Base-by-base conservation (phyloP, 2,113 vertebrate genomes). In the Rallus limicola region DNA sequence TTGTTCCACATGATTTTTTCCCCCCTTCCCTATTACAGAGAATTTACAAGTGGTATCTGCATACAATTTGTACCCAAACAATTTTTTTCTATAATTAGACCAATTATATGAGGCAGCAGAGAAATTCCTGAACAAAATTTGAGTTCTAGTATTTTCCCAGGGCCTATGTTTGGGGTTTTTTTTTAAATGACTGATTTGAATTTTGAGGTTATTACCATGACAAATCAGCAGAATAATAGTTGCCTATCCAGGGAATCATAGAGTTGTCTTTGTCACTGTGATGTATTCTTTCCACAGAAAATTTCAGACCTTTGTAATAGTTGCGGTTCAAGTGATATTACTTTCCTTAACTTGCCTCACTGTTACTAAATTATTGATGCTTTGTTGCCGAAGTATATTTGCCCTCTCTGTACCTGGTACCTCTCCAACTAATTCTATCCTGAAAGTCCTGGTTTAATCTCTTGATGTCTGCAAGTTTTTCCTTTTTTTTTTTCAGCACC, bases 301-400 rank as follows among this genome's bases (percentile, higher is more conserved):
- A 76, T 38, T 72, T 79, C 40, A 70, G n/a, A 38, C 6, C 2
- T 71, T 38, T 1, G 0, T 20, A 34, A 42, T 16, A n/a, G 7
- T 65, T 88, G 78, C 40, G 25, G 26, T 63, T 76, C n/a, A 42
- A 34, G 17, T 53, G 19, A 6, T 16, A 23, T 14, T 71, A 19
- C 50, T 81, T 85, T 68, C 21, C 26, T 63, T 76, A 88, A 17
- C 14, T 42, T 77, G 14, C 15, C 68, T 71, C 17, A 38, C 29
- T 81, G 2, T 75, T 90, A 33, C 34, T 8, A 50, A 34, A 38
- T 53, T 36, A 15, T 65, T 78, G 12, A 11, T 58, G 9, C 26
- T 82, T 82, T 87, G 2, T 42, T 87, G 46, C 12, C 4, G 18
- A 8, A 26, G 7, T 53, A 13, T 48, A 5, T 88, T 70, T 6